Evolutionary conservation across 2,888 invertebrate genomes (phyloP), one percentile per base, ranked within the genome.

Genomic region (Lordiphosa andalusiaca): DNA sequence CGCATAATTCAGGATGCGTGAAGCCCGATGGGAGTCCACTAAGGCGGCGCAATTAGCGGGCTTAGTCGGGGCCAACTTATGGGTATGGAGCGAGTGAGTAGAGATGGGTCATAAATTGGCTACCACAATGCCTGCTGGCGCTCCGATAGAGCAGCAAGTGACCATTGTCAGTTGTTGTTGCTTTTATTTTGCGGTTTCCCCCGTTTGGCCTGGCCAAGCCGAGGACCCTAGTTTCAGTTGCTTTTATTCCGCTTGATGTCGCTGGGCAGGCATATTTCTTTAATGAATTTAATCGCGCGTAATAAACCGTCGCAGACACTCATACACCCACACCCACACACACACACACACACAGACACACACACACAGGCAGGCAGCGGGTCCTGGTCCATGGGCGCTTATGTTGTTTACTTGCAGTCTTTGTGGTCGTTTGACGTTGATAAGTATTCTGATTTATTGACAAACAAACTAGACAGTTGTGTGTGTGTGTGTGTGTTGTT

Each of bases 381-480:
- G 23, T 13, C 30, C 44, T 55, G 54, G 16, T 46, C 52, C 59
- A 51, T 64, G 62, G 67, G 63, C 65, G 71, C 61, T 69, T 70
- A 60, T 75, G 63, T 54, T 76, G 69, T 70, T 71, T 76, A 76
- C 69, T 62, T 71, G 54, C 66, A 71, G 74, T 81, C 76, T 84
- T 82, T 86, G 86, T 70, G 84, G 84, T 77, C 73, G 68, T 67
- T 69, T 73, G 83, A 85, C 80, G 74, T 75, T 77, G 87, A 87
- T 87, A 87, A 87, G 87, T 82, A 71, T 73, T 74, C 81, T 87
- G 87, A 87, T 87, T 87, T 86, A 87, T 87, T 86, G 82, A 80
- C 76, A 77, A 77, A 80, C 81, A 76, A 80, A 76, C 81, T 67
- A 71, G 47, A 46, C 40, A 12, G 30, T 39, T 13, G 48, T 25